Base-by-base conservation (phyloP, 2,888 invertebrate genomes). In the Nineta flava region DNA sequence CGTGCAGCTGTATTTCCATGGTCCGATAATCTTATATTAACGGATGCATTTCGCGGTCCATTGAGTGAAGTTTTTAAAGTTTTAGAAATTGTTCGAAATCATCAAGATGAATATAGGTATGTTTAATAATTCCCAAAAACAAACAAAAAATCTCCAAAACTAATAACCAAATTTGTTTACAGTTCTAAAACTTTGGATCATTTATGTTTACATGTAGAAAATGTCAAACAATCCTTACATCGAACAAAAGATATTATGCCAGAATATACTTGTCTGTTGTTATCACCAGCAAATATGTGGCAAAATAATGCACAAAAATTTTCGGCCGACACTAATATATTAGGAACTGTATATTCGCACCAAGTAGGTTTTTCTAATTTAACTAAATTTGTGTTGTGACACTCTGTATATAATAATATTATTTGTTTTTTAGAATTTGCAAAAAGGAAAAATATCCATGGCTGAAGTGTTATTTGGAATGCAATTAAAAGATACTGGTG, bases 241-340 rank as follows among this genome's bases (percentile, higher is more conserved):
- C 74, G 76, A 54, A 72, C 75, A 52, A 76, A 79, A 35, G 72
- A 70, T 48, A 74, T 87, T 50, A 72, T 96, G 54, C 95, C 96
- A 0, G 87, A 94, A 64, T 95, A 91, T 65, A 87, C 83, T 64
- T 96, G 96, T 65, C 74, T 96, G 21, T 71, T 92, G 38, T 69
- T 96, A 9, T 95, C 95, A 1, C 96, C 95, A 0, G 93, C 92
- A 6, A 93, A 91, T 70, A 75, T 96, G 51, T 96, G 96, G 96
- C 81, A 83, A 57, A 84, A 88, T 62, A 86, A 86, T 64, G 70
- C 81, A 31, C 81, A 85, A 58, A 73, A 79, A 41, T 93, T 88
- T 64, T 77, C 82, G 48, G 73, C 81, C 54, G 92, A 93, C 64
- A 74, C 79, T 10, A 83, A 86, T 61, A 77, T 92, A 55, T 73